These are phyloP conservation scores for Rhodinocichla rosea DNA, from an alignment of 2,113 vertebrate species.

Conservation along the genomic window DNA sequence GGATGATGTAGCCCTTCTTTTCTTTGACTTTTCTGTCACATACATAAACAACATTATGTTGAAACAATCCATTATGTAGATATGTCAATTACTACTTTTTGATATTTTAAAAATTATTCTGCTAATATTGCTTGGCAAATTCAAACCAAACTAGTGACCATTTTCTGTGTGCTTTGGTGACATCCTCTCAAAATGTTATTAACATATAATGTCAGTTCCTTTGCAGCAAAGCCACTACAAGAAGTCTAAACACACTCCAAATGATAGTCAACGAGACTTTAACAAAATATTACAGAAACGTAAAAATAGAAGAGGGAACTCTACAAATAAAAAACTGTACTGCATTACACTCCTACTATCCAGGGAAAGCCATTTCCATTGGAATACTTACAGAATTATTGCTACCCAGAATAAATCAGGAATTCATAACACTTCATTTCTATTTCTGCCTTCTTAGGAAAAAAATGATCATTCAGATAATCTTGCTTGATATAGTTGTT, in stretches of 20 bases:
- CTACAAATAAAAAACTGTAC: not conserved
- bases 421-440: not conserved
- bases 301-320: not conserved
- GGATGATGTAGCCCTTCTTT: not conserved
- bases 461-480: not conserved
- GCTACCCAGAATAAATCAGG: not conserved
- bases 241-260: not conserved
- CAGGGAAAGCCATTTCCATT: not conserved
- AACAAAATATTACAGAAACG: not conserved
- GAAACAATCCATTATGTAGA: not conserved
- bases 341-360: not conserved
- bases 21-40: not conserved
- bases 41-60: not conserved
- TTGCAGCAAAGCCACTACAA: not conserved
- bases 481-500: not conserved
- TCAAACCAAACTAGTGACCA: not conserved
- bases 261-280: not conserved
- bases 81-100: not conserved
- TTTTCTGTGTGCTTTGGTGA: not conserved
- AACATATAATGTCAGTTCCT: not conserved
- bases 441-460: not conserved
- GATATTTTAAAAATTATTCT: not conserved
- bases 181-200: not conserved
- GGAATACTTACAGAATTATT: not conserved
- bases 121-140: not conserved